These are phyloP conservation scores for Sylvia borin DNA, from an alignment of 2,797 vertebrate genomes.

Conservation along the genomic window DNA sequence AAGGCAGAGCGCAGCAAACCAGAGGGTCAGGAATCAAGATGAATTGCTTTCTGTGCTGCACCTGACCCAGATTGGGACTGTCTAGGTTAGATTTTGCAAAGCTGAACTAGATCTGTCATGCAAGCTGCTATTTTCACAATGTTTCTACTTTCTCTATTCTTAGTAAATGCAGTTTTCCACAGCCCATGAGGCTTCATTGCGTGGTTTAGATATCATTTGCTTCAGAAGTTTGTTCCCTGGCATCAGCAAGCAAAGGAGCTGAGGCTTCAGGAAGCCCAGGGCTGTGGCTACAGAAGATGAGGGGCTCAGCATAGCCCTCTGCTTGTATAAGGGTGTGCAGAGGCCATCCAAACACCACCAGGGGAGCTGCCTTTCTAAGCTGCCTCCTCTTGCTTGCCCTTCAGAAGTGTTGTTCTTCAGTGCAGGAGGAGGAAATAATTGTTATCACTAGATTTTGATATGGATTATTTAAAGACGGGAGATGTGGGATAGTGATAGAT, in stretches of 20 bases:
- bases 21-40: not conserved
- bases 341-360: not conserved
- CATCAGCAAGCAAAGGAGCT: not conserved
- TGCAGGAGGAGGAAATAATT: not conserved
- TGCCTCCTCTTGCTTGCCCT: not conserved
- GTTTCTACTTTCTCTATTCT: slow-evolving; percentile 41
- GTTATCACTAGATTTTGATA: not conserved
- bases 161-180: not conserved
- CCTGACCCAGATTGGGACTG: not conserved
- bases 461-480: not conserved
- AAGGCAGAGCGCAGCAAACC: not conserved
- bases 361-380: not conserved
- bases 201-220: not conserved
- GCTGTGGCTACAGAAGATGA: not conserved
- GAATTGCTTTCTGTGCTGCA: not conserved
- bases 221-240: not conserved
- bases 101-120: slow-evolving; percentile 27
- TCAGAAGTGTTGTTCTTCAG: not conserved
- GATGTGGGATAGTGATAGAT: not conserved
- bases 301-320: not conserved
- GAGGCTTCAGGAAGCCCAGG: not conserved
- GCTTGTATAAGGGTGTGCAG: not conserved
- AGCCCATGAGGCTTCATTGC: not conserved
- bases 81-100: slow-evolving; percentile 4
- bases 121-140: slow-evolving; percentile 19